Evolutionary conservation across 2,113 vertebrate species (phyloP), one percentile per base, ranked within the genome.

Genomic region (Numida meleagris): DNA sequence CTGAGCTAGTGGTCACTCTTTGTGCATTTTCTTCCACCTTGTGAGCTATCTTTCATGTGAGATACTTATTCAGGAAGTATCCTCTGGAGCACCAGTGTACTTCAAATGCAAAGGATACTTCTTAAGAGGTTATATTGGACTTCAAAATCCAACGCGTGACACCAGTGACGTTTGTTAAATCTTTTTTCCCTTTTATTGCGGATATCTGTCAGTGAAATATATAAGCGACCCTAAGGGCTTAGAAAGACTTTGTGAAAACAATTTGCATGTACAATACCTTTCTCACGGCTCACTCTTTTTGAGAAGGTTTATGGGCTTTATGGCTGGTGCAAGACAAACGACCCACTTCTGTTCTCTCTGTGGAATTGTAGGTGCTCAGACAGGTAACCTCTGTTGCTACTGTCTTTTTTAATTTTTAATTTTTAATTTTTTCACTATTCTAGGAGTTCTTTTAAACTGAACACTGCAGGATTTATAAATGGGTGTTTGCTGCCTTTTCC

Each of bases 321-420:
- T 98, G 98, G 97, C 98, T 98, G 98, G 97, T 98, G 98, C 98
- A 98, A 98, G 98, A 98, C 97, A 97, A 96, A 98, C 96, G 97
- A 97, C 97, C 97, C 97, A 97, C 97, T 98, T 97, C 96, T 97
- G 97, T 96, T 94, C 96, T 97, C 95, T 96, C 97, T 98, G 93
- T 98, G 98, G 98, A 98, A 97, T 97, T 97, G 97, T 98, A 98
- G 98, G 97, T 98, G 97, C 97, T 97, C 95, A 65, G 97, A 98
- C 97, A 98, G 98, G 98, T 98, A 98, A 98, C 98, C 94, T 97
- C 97, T 97, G 97, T 96, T 97, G 98, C 96, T 98, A 97, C 96
- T 98, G 97, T 95, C 67, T 97, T 96, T 96, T 94, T 97, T 73
- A 34, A 90, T 91, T 97, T 94, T 97, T 73, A 34, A 90, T 91